Evolutionary conservation across 2,797 vertebrate species (phyloP), one percentile per base, ranked within the genome.

Genomic region (Amblyopsis hoosieri): DNA sequence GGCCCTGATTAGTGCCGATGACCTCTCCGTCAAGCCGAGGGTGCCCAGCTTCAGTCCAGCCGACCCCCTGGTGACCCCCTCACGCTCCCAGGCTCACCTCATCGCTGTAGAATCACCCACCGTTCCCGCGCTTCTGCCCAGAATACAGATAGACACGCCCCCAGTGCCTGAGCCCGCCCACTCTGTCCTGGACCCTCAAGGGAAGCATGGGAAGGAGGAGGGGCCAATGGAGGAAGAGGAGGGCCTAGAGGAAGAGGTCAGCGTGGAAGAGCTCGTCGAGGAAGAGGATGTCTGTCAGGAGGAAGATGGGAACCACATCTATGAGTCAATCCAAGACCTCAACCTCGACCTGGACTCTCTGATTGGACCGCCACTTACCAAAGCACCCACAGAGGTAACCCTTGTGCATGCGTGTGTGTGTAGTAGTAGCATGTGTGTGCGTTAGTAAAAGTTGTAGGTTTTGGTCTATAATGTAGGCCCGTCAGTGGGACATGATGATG

Each of bases 301-400:
- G 2, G 78, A 76, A 14, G 76, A 89, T 2, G 85, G 86, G 0
- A 85, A 88, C 59, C 91, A 94, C 74, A 93, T 94, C 75, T 94
- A 94, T 5, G 93, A 93, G 72, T 89, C 93, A 45, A 93, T 94
- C 64, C 82, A 79, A 65, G 93, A 94, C 76, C 85, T 92, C 49
- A 87, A 91, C 66, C 75, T 91, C 58, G 88, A 91, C 15, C 54
- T 89, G 51, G 79, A 82, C 11, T 62, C 71, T 58, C 82, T 79
- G 71, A 53, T 29, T 7, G 64, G 52, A 29, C 10, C 51, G 10
- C 19, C 56, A 58, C 12, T 48, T 11, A 19, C 47, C n/a, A 23
- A 8, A 0, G 51, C 72, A 19, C 42, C 64, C 5, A 10, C 60
- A 66, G 57, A 85, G 79, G 85, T 86, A 50, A 77, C 55, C 58